A percentile compares a stretch with the other conserved stretches of the same genome.
Evolutionary conservation across 2,888 invertebrate genomes (phyloP).

Genomic region (Emmelina monodactyla): DNA sequence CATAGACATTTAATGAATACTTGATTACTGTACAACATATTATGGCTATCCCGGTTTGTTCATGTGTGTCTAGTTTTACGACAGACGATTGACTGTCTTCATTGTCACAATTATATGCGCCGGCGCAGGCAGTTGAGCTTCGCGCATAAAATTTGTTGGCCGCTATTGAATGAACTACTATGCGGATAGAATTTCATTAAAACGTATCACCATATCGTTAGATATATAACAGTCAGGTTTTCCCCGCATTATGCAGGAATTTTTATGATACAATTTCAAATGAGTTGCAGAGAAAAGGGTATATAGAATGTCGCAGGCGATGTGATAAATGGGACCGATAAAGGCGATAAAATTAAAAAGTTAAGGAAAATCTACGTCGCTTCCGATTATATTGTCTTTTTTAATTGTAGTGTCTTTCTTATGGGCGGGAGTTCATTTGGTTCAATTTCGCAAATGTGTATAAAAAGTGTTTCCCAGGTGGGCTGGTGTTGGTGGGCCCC

Average conservation of each 20-base stretch:
- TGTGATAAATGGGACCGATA: background rate
- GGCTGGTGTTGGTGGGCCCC: constrained; percentile 25
- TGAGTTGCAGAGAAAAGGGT: background rate
- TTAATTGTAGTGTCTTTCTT: too few relatives aligned
- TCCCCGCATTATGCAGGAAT: constrained; percentile 1
- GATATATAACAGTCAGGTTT: background rate
- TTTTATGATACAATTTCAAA: background rate
- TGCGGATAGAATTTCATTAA: constrained; percentile 1
- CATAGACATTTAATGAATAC: constrained; percentile 40
- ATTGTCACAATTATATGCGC: constrained; percentile 45
- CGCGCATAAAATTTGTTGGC: constrained; percentile 24
- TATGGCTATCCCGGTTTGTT: constrained; percentile 41
- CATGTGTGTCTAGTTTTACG: constrained; percentile 48
- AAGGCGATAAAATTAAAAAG: background rate
- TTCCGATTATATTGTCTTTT: too few relatives aligned
- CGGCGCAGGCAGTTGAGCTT: constrained; percentile 23
- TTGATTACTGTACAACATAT: constrained; percentile 46
- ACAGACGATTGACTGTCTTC: constrained; percentile 50
- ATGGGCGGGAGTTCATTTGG: too few relatives aligned
- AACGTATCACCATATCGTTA: background rate
- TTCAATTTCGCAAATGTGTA: too few relatives aligned
- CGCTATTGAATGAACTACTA: constrained; percentile 7
- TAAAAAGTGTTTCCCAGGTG: constrained; percentile 17
- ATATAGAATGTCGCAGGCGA: background rate
- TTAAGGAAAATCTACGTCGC: too few relatives aligned